phyloP scores from a whole-genome alignment of 1,140 invertebrate species.

The Holcopasites calliopsidis region DNA sequence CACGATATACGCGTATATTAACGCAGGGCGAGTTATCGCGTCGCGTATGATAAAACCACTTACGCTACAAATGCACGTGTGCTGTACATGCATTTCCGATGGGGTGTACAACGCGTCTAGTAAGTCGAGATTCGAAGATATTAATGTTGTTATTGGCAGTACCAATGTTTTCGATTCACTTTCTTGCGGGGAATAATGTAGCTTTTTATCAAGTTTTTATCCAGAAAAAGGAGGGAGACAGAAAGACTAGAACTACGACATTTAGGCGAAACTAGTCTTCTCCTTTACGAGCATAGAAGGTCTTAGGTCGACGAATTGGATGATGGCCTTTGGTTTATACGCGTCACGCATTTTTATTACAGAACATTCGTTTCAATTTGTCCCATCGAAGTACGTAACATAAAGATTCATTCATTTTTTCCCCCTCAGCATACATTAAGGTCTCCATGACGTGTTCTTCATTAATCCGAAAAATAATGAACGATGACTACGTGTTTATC shows the following conservation, averaged over 20 bases:
- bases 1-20: constrained; percentile 10
- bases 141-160: too few relatives aligned
- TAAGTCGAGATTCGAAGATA: not conserved
- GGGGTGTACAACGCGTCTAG: constrained; percentile 31
- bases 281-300: not conserved
- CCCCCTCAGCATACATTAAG: not conserved
- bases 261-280: not conserved
- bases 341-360: not conserved
- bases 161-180: too few relatives aligned
- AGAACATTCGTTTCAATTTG: not conserved
- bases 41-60: constrained; percentile 48
- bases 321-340: not conserved
- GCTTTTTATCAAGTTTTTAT: too few relatives aligned
- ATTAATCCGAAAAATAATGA: not conserved
- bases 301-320: not conserved
- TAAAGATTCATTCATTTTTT: not conserved
- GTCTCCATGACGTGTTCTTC: not conserved
- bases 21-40: constrained; percentile 39
- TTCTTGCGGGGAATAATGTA: too few relatives aligned
- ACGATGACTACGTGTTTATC: not conserved
- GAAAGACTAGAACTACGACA: not conserved
- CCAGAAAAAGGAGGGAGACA: too few relatives aligned
- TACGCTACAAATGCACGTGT: constrained; percentile 20
- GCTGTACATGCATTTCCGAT: not conserved
- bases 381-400: not conserved